Evolutionary conservation across 2,888 invertebrate genomes (phyloP).

Genomic region (Callimorpha dominula): DNA sequence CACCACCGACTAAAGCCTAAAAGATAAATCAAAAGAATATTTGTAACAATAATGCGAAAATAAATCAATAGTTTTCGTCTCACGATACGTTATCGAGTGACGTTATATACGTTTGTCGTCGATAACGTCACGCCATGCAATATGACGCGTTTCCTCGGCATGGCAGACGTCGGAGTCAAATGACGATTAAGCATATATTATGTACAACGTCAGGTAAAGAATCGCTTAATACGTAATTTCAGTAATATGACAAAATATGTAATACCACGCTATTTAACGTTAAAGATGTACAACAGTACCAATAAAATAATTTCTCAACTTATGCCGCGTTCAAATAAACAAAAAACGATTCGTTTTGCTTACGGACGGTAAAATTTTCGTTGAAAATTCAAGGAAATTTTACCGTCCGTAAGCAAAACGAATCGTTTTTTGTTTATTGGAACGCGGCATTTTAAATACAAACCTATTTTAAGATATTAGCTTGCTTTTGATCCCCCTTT

Average conservation of each 20-base stretch:
- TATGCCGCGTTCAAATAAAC: too few relatives aligned
- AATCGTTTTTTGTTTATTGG: too few relatives aligned
- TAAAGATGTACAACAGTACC: too few relatives aligned
- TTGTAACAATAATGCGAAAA: slow-evolving; percentile 5
- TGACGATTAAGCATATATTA: slow-evolving; percentile 4
- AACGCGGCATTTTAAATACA: too few relatives aligned
- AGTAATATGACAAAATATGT: not conserved
- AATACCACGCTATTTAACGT: not conserved
- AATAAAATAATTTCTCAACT: too few relatives aligned
- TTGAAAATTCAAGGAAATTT: too few relatives aligned
- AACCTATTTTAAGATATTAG: too few relatives aligned
- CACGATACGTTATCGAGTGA: slow-evolving; percentile 25
- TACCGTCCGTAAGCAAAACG: too few relatives aligned
- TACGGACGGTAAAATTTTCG: too few relatives aligned
- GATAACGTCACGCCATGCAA: not conserved
- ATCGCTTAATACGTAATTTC: slow-evolving; percentile 11
- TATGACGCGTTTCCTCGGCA: not conserved
- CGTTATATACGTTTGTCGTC: slow-evolving; percentile 6
- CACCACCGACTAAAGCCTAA: not conserved
- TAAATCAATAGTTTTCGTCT: slow-evolving; percentile 1
- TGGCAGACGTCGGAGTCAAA: slow-evolving; percentile 18
- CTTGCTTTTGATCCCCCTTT: too few relatives aligned
- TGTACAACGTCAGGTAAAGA: not conserved
- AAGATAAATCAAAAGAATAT: slow-evolving; percentile 12
- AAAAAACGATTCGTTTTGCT: too few relatives aligned